Percentiles rank a stretch among this genome's conserved stretches.
phyloP scores from a whole-genome alignment of 2,888 invertebrate genomes.

The Cryptocephalus primarius region DNA sequence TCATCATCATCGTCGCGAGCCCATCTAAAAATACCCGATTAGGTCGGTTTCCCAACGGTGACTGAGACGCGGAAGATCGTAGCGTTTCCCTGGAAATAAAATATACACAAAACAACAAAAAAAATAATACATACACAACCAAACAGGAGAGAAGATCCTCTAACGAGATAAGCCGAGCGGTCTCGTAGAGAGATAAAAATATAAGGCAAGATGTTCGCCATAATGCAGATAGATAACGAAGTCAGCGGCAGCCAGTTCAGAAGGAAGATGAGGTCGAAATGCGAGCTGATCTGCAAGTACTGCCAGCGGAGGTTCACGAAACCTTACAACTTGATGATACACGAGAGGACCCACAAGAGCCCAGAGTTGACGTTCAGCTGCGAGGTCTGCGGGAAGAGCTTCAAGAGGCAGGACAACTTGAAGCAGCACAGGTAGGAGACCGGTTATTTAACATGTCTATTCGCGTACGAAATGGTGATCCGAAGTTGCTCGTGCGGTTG shows the following conservation, averaged over 20 bases:
- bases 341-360: slow-evolving; percentile 96
- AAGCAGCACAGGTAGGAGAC: slow-evolving; percentile 76
- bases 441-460: neutral
- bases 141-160: neutral
- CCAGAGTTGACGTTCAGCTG: slow-evolving; percentile 93
- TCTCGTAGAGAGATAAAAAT: slow-evolving; percentile 16
- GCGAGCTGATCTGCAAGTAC: slow-evolving; percentile 97
- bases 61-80: too few species aligned
- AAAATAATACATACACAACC: neutral
- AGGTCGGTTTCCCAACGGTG: too few species aligned
- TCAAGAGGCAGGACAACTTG: slow-evolving; percentile 94
- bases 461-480: too few species aligned
- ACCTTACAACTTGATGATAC: slow-evolving; percentile 96
- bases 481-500: too few species aligned
- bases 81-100: too few species aligned
- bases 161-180: neutral
- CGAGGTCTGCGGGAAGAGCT: slow-evolving; percentile 95
- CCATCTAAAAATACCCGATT: too few species aligned
- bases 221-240: slow-evolving; percentile 82
- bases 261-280: slow-evolving; percentile 84
- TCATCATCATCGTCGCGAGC: too few species aligned
- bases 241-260: slow-evolving; percentile 77
- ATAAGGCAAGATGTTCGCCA: slow-evolving; percentile 66
- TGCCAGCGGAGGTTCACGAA: slow-evolving; percentile 97
- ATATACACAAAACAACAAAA: neutral